phyloP scores from a whole-genome alignment of 1,140 invertebrate genomes.

The Scylla paramamosain region DNA sequence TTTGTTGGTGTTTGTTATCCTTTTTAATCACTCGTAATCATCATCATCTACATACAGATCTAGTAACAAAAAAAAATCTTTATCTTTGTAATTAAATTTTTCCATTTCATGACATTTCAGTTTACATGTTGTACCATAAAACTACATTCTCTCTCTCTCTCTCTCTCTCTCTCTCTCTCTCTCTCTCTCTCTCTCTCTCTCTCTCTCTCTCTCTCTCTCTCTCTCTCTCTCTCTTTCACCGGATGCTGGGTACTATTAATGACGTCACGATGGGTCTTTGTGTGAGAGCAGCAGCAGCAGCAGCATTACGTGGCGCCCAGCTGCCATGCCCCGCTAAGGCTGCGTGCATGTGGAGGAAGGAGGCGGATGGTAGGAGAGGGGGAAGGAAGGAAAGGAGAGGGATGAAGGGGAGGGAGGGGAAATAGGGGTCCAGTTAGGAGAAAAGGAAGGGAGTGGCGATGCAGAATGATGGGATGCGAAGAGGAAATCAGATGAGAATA shows the following conservation, averaged over 20 bases:
- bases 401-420: background rate
- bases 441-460: background rate
- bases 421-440: background rate
- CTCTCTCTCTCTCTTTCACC: constrained; percentile 11
- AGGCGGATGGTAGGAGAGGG: no score
- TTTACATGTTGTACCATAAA: no score
- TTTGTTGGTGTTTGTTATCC: no score
- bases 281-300: background rate
- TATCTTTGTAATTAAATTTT: no score
- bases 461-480: background rate
- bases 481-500: background rate
- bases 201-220: constrained; percentile 20
- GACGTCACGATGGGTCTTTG: constrained; percentile 10
- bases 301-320: background rate
- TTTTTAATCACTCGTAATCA: no score
- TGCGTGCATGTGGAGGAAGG: background rate
- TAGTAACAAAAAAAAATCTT: no score
- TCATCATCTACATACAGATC: no score
- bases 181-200: constrained; percentile 20
- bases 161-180: constrained; percentile 20
- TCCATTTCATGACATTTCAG: no score
- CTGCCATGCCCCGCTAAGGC: background rate
- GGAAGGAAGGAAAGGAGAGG: no score
- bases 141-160: background rate
- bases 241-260: constrained; percentile 11